These are phyloP conservation scores for Adineta ricciae DNA, from an alignment of 2,888 invertebrate species.

Conservation along the genomic window DNA sequence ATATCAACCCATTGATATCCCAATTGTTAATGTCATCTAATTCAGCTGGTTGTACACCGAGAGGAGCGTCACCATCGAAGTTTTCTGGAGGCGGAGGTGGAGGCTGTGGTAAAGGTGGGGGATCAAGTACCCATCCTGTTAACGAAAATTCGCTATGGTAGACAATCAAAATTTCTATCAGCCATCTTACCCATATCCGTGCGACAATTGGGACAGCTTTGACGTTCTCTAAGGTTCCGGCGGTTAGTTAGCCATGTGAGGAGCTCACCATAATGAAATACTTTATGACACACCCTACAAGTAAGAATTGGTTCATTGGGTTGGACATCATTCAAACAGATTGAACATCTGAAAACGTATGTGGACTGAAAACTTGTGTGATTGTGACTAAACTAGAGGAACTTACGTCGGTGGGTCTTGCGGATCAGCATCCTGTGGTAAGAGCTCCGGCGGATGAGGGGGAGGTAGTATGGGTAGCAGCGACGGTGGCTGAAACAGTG, in stretches of 20 bases:
- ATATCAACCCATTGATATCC: too few relatives aligned
- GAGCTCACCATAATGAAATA: background rate
- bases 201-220: background rate
- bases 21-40: too few relatives aligned
- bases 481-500: background rate
- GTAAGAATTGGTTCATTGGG: background rate
- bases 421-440: too few relatives aligned
- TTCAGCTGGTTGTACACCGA: too few relatives aligned
- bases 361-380: background rate
- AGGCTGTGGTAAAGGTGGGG: too few relatives aligned
- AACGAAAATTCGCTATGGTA: background rate
- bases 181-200: background rate
- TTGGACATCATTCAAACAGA: background rate
- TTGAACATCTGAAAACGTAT: background rate
- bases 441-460: background rate
- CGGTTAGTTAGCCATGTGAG: background rate
- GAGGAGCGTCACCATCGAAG: too few relatives aligned
- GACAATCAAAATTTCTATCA: background rate
- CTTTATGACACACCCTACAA: background rate
- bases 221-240: rapidly evolving
- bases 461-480: too few relatives aligned
- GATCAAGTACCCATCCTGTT: background rate
- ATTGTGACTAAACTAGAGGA: background rate
- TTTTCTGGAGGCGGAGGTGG: too few relatives aligned
- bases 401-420: background rate